Evolutionary conservation across 2,888 invertebrate species (phyloP).

Genomic region (Malachius bipustulatus): DNA sequence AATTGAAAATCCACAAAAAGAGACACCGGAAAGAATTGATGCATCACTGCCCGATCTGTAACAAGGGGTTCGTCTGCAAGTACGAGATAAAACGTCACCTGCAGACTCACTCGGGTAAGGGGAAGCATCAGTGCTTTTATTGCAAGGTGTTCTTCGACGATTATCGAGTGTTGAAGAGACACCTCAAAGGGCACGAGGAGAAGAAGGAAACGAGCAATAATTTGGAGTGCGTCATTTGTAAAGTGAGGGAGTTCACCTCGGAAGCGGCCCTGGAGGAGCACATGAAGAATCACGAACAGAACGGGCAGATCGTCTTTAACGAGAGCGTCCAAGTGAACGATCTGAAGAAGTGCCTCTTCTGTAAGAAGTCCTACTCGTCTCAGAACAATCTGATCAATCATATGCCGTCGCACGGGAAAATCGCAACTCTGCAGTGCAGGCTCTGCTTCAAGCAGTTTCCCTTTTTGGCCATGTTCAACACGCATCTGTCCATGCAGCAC

Average conservation of each 20-base stretch:
- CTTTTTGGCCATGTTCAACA: background rate
- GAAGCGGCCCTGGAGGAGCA: background rate
- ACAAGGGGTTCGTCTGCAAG: background rate
- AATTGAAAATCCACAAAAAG: background rate
- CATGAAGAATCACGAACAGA: background rate
- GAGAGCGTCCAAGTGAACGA: background rate
- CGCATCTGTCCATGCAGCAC: background rate
- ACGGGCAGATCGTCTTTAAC: background rate
- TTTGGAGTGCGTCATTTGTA: too few relatives aligned
- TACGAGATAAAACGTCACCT: background rate
- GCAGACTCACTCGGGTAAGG: background rate
- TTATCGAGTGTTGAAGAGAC: background rate
- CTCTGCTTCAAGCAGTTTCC: background rate
- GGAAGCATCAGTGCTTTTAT: background rate
- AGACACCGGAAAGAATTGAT: background rate
- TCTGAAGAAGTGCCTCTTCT: background rate
- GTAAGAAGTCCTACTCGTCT: background rate
- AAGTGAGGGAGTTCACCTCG: background rate
- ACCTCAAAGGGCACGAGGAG: background rate
- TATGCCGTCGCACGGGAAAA: slow-evolving; percentile 1
- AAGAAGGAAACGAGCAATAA: too few relatives aligned
- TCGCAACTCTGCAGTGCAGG: background rate
- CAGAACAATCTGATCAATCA: background rate
- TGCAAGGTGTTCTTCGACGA: background rate
- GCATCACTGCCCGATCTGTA: background rate